Percentiles rank a stretch among this genome's conserved stretches.
phyloP scores from a whole-genome alignment of 1,140 invertebrate species.

The Drosophila pectinifera region DNA sequence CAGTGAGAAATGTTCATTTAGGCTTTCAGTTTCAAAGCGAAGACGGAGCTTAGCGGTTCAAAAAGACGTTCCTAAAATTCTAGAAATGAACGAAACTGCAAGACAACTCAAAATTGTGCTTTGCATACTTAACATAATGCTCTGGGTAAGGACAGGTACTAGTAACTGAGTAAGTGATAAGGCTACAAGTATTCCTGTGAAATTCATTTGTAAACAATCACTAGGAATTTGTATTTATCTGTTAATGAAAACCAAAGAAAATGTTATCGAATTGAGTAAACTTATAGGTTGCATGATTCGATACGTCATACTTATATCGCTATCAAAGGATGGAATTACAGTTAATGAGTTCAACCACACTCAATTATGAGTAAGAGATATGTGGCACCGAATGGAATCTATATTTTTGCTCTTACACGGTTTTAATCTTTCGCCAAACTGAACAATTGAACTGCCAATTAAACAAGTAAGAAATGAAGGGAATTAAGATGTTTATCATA shows the following conservation, averaged over 20 bases:
- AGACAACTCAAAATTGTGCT: constrained; percentile 1
- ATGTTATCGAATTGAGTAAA: background rate
- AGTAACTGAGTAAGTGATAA: background rate
- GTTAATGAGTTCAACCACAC: background rate
- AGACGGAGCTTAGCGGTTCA: background rate
- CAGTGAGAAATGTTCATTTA: background rate
- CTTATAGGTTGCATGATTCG: background rate
- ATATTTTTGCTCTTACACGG: background rate
- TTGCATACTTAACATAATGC: constrained; percentile 1
- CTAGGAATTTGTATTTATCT: background rate
- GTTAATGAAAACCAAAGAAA: background rate
- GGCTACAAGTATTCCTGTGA: too few relatives aligned
- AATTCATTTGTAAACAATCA: too few relatives aligned
- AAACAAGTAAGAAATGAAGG: too few relatives aligned
- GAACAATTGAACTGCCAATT: too few relatives aligned
- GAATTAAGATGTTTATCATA: too few relatives aligned
- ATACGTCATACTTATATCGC: background rate
- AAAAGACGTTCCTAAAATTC: background rate
- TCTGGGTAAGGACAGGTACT: background rate
- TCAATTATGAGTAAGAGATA: background rate
- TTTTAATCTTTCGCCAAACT: too few relatives aligned
- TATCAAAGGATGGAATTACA: background rate
- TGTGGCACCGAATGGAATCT: background rate
- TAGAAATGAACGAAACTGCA: background rate
- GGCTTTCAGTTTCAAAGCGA: constrained; percentile 3